Evolutionary conservation across 2,113 vertebrate species (phyloP).

Genomic region (Phalacrocorax carbo): DNA sequence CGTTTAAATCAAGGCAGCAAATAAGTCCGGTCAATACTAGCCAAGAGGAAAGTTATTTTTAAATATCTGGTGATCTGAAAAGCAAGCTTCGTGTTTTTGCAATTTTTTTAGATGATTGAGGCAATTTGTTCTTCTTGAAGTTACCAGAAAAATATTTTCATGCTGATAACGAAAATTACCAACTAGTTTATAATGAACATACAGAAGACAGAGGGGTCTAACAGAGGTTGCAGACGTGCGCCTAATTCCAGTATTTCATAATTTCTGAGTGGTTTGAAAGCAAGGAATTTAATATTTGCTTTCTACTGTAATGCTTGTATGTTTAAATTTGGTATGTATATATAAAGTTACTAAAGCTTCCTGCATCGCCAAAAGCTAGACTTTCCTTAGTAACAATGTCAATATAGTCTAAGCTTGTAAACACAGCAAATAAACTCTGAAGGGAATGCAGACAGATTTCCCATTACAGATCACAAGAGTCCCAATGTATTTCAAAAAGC

Average conservation of each 20-base stretch:
- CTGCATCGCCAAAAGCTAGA: not conserved
- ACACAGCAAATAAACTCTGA: slow-evolving; percentile 1
- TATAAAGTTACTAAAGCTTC: not conserved
- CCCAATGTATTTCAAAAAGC: not conserved
- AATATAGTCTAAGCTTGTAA: not conserved
- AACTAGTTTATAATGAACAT: not conserved
- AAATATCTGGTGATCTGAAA: not conserved
- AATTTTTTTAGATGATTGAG: not conserved
- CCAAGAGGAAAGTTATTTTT: not conserved
- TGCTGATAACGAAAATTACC: not conserved
- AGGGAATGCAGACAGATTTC: not conserved
- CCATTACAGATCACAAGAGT: not conserved
- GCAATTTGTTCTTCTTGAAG: not conserved
- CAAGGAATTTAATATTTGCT: not conserved
- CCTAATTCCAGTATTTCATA: not conserved
- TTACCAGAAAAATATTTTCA: not conserved
- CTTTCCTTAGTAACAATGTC: not conserved
- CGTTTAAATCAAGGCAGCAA: not conserved
- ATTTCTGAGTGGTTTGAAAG: not conserved
- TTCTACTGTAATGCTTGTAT: not conserved
- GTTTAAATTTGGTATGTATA: not conserved
- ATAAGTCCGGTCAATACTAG: not conserved
- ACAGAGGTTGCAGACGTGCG: not conserved
- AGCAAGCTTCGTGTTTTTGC: not conserved
- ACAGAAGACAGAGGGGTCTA: not conserved